These are phyloP conservation scores for Nephrotoma guestfalica DNA, from an alignment of 2,888 invertebrate genomes.

Conservation along the genomic window DNA sequence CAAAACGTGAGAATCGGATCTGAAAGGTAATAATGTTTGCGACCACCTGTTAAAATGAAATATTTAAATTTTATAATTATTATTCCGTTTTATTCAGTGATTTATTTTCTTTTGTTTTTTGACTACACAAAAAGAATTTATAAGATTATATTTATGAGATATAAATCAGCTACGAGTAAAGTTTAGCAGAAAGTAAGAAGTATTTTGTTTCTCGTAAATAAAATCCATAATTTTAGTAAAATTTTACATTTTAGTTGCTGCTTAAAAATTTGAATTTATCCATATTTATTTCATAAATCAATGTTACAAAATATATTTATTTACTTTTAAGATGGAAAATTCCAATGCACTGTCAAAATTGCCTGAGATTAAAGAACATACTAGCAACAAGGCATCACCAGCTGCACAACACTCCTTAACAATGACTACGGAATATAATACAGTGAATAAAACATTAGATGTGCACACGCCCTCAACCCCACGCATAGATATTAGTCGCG, in stretches of 20 bases:
- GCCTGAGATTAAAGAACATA: conserved; percentile 21
- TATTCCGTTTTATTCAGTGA: too few relatives aligned
- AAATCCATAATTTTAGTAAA: neutral
- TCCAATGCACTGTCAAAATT: neutral
- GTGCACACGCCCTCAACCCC: conserved; percentile 59
- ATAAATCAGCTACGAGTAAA: too few relatives aligned
- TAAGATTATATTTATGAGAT: too few relatives aligned
- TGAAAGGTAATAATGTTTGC: too few relatives aligned
- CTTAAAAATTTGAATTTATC: neutral
- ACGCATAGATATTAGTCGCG: conserved; percentile 77
- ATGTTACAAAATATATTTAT: neutral
- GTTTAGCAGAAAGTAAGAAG: too few relatives aligned
- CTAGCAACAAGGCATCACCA: conserved; percentile 7
- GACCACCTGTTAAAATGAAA: too few relatives aligned
- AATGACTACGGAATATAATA: conserved; percentile 8
- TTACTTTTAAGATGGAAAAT: neutral
- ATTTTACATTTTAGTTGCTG: neutral
- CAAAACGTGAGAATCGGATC: too few relatives aligned
- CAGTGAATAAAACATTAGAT: conserved; percentile 22
- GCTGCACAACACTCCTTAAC: neutral
- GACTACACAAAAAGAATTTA: too few relatives aligned
- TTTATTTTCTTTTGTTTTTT: too few relatives aligned
- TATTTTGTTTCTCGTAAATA: too few relatives aligned
- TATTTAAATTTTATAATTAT: too few relatives aligned
- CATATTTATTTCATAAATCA: neutral